Evolutionary conservation across 2,888 invertebrate species (phyloP), one percentile per base, ranked within the genome.

Genomic region (Spialia ferax): DNA sequence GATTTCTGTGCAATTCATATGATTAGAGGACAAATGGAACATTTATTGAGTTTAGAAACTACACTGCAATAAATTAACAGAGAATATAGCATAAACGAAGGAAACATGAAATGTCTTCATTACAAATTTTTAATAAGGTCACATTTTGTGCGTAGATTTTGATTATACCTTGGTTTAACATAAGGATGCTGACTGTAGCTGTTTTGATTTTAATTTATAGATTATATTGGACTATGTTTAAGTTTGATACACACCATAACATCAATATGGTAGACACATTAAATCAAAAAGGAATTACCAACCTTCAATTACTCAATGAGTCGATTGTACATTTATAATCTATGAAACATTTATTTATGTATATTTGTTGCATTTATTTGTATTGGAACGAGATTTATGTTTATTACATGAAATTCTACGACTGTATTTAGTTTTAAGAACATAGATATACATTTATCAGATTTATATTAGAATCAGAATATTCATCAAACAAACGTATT

Each of bases 291-390:
- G 10, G n/a, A 18, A 63, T 54, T 54, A 54, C 26, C 54, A 15
- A 54, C 50, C 42, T 59, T 26, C 64, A 26, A 65, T 23, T 52
- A 52, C 59, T 23, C 15, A 20, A 59, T 11, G 45, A 38, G n/a
- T 42, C 32, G 50, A 50, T 48, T 48, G 45, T 35, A 50, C 1
- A 35, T n/a, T 54, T 56, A 23, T 15, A 59, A 42, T 55, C 15
- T 55, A 45, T 20, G 29, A 63, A 60, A 62, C 55, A 62, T 69
- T 68, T 70, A 75, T 77, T 74, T 75, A 79, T 90, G 85, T 90
- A 89, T 87, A 88, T 88, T 85, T 86, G 88, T 88, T 91, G 92
- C 92, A 92, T 92, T 92, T 92, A 91, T 87, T 86, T 83, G 80
- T 79, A 76, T 74, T 66, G 68, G 71, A 72, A 73, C 71, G 73